These are phyloP conservation scores for Agapornis roseicollis DNA, from an alignment of 2,113 vertebrate species.

Conservation along the genomic window DNA sequence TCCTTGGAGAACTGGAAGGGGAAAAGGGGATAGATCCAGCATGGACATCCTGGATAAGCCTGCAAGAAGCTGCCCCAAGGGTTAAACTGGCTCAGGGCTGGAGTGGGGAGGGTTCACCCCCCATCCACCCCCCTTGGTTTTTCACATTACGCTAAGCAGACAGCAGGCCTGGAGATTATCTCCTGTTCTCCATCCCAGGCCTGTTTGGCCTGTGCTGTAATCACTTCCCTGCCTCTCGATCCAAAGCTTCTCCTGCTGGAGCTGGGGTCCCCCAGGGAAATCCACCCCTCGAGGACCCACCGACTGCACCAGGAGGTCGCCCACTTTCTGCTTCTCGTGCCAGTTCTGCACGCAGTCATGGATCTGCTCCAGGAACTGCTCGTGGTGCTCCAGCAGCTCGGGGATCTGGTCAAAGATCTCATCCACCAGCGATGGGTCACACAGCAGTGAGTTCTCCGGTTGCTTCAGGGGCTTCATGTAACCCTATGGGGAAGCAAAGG, in stretches of 20 bases:
- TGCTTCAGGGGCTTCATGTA: slow-evolving; percentile 98
- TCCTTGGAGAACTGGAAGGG: slow-evolving; percentile 93
- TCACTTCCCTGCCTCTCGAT: neutral
- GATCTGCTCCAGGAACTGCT: slow-evolving; percentile 94
- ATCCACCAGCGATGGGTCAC: slow-evolving; percentile 91
- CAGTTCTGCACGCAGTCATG: slow-evolving; percentile 88
- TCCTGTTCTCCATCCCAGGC: slow-evolving; percentile 28
- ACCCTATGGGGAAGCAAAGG: slow-evolving; percentile 70
- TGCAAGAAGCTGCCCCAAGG: slow-evolving; percentile 28
- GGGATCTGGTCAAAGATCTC: slow-evolving; percentile 99
- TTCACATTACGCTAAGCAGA: slow-evolving; percentile 51
- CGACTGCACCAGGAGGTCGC: slow-evolving; percentile 91
- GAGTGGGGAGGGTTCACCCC: neutral
- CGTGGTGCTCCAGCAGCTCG: slow-evolving; percentile 95
- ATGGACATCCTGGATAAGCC: neutral
- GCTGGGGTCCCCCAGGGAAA: neutral
- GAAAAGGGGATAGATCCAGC: neutral
- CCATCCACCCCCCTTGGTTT: neutral
- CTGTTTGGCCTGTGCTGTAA: neutral
- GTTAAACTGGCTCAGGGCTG: slow-evolving; percentile 33
- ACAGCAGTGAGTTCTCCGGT: slow-evolving; percentile 87
- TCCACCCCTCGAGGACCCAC: slow-evolving; percentile 66
- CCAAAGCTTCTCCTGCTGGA: neutral
- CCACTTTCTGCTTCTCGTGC: slow-evolving; percentile 93
- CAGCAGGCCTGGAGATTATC: slow-evolving; percentile 48